These are phyloP conservation scores for Eupsittula cactorum DNA, from an alignment of 2,113 vertebrate species.

Conservation along the genomic window DNA sequence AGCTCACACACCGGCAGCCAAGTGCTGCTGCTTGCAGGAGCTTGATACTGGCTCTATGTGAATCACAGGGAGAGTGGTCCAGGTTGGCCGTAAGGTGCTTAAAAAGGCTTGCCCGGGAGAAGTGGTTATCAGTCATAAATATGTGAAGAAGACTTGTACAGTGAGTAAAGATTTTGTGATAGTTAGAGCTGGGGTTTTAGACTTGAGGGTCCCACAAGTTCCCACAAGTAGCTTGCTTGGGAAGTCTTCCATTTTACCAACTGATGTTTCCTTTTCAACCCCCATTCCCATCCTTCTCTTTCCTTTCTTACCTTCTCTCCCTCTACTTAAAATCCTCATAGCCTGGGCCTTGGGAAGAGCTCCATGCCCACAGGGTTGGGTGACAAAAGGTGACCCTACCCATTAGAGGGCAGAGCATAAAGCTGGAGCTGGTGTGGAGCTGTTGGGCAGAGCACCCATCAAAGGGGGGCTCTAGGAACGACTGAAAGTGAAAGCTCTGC, in stretches of 20 bases:
- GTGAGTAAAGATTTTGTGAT: neutral
- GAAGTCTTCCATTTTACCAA: neutral
- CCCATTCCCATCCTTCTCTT: neutral
- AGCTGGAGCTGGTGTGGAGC: neutral
- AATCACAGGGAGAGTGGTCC: neutral
- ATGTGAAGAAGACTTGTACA: neutral
- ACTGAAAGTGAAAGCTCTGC: neutral
- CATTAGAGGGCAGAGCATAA: neutral
- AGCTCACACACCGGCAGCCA: neutral
- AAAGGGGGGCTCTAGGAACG: too few species aligned
- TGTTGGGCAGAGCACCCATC: neutral
- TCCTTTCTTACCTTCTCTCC: neutral
- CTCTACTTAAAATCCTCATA: neutral
- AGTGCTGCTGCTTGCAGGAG: neutral
- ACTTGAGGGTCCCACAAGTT: neutral
- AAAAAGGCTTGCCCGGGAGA: neutral
- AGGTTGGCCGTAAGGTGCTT: neutral
- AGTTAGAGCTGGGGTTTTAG: neutral
- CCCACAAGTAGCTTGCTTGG: neutral
- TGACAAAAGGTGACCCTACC: neutral
- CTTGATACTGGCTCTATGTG: neutral
- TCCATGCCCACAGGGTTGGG: fast-evolving
- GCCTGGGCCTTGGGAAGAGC: neutral
- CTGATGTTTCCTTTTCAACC: neutral
- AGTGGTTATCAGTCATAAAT: neutral